Evolutionary conservation across 1,140 invertebrate species (phyloP).

Genomic region (Danaus melanippus): DNA sequence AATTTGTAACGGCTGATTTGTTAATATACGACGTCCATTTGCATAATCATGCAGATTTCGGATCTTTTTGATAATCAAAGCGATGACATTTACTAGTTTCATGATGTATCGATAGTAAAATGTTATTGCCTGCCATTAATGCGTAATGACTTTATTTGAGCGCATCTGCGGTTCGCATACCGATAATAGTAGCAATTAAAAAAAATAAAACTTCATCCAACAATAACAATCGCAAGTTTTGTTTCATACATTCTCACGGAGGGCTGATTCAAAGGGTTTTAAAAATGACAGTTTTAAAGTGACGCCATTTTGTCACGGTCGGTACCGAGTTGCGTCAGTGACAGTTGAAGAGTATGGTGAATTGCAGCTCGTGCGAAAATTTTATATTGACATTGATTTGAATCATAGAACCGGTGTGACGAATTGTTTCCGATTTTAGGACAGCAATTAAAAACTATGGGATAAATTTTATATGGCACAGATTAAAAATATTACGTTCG

Average conservation of each 20-base stretch:
- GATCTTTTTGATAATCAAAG: slow-evolving; percentile 31
- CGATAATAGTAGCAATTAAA: slow-evolving; percentile 35
- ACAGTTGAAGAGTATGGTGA: slow-evolving; percentile 55
- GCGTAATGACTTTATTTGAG: slow-evolving; percentile 39
- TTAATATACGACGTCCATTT: slow-evolving; percentile 55
- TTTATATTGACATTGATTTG: slow-evolving; percentile 39
- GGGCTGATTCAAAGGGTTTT: slow-evolving; percentile 51
- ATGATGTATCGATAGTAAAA: slow-evolving; percentile 57
- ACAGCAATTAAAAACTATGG: slow-evolving; percentile 4
- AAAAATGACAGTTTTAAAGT: slow-evolving; percentile 59
- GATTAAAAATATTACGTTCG: too few species aligned
- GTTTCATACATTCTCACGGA: slow-evolving; percentile 43
- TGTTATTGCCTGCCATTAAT: slow-evolving; percentile 37
- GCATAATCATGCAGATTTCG: slow-evolving; percentile 51
- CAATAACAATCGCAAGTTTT: slow-evolving; percentile 7
- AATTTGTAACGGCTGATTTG: slow-evolving; percentile 71
- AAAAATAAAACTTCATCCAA: slow-evolving; percentile 24
- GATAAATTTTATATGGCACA: too few species aligned
- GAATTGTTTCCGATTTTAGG: slow-evolving; percentile 20
- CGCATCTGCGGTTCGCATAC: slow-evolving; percentile 43
- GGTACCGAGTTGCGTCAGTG: slow-evolving; percentile 56
- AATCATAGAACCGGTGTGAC: slow-evolving; percentile 27
- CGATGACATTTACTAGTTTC: slow-evolving; percentile 56
- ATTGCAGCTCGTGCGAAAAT: slow-evolving; percentile 57
- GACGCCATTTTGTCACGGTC: slow-evolving; percentile 54